Percentiles rank a stretch among this genome's conserved stretches.
These are phyloP conservation scores for Cynopterus sphinx DNA, from an alignment of 2,797 vertebrate species.

Conservation along the genomic window DNA sequence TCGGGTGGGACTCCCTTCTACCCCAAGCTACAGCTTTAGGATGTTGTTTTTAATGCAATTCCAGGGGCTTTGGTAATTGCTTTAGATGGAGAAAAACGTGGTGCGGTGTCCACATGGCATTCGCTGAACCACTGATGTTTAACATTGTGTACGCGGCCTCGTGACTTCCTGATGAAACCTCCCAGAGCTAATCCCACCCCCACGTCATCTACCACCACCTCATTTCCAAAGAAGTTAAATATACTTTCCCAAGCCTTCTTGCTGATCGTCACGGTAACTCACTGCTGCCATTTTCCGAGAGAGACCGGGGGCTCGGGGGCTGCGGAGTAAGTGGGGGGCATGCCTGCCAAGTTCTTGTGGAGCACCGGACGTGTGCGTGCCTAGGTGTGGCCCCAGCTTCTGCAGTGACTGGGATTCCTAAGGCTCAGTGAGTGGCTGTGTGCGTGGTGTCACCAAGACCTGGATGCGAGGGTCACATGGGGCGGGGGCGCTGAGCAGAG, in stretches of 20 bases:
- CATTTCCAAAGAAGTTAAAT: background rate
- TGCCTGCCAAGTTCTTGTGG: too few species aligned
- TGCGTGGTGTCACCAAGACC: fast-evolving
- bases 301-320: background rate
- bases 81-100: background rate
- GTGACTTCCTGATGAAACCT: background rate
- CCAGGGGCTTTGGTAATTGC: background rate
- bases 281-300: background rate
- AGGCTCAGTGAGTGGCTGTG: background rate
- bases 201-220: fast-evolving
- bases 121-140: too few species aligned
- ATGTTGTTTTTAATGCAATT: too few species aligned
- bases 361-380: fast-evolving
- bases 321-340: too few species aligned
- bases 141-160: background rate
- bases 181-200: background rate
- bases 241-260: background rate
- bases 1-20: fast-evolving
- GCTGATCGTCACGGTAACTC: background rate
- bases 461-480: fast-evolving
- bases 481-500: background rate
- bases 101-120: fast-evolving
- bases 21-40: fast-evolving
- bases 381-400: background rate
- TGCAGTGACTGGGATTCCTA: fast-evolving